These are phyloP conservation scores for Dryas iulia DNA, from an alignment of 1,140 invertebrate genomes.

Conservation along the genomic window DNA sequence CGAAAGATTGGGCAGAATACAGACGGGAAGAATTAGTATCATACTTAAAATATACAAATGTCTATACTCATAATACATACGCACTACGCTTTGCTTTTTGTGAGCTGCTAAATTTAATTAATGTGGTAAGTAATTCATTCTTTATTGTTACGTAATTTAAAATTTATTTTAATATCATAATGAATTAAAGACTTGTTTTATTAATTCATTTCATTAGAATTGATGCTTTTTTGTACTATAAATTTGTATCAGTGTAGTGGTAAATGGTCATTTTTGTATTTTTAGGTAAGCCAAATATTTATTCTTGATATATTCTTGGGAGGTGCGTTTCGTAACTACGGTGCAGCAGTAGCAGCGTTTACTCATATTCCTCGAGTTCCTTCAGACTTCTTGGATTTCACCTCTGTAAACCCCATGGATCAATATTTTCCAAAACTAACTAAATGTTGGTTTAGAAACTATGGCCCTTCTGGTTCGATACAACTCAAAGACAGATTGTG, in stretches of 20 bases:
- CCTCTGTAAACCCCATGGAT: slow-evolving; percentile 80
- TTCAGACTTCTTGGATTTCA: slow-evolving; percentile 43
- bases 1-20: slow-evolving; percentile 78
- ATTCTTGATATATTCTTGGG: slow-evolving; percentile 87
- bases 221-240: no score
- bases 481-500: slow-evolving; percentile 85
- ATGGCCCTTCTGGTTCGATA: slow-evolving; percentile 83
- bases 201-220: no score
- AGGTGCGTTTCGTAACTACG: slow-evolving; percentile 87
- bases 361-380: slow-evolving; percentile 58
- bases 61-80: slow-evolving; percentile 84
- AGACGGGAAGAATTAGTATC: slow-evolving; percentile 77
- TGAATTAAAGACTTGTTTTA: no score
- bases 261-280: neutral
- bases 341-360: slow-evolving; percentile 81
- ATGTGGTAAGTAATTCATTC: slow-evolving; percentile 81
- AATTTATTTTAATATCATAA: no score
- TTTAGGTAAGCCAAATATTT: slow-evolving; percentile 81
- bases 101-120: slow-evolving; percentile 86
- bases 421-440: slow-evolving; percentile 87
- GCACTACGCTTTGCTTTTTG: slow-evolving; percentile 85
- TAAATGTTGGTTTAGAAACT: slow-evolving; percentile 87
- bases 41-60: slow-evolving; percentile 79
- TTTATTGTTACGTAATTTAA: no score
- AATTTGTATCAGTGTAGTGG: no score